phyloP scores from a whole-genome alignment of 2,888 invertebrate species.

The Ischnus inquisitorius region DNA sequence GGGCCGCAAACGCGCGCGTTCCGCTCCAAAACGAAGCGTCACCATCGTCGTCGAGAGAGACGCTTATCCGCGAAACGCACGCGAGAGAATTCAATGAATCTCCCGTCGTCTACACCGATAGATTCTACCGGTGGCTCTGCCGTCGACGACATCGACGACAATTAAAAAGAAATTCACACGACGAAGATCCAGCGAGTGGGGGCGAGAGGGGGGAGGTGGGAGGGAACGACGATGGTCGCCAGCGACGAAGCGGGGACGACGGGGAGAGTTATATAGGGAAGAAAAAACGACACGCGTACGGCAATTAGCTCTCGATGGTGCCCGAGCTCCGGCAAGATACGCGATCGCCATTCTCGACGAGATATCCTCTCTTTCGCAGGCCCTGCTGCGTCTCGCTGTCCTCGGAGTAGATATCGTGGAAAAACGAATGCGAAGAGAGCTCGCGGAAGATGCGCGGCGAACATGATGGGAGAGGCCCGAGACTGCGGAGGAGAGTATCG shows the following conservation, averaged over 20 bases:
- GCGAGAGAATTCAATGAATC: conserved; percentile 38
- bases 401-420: conserved; percentile 1
- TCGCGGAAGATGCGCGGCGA: neutral
- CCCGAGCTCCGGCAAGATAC: conserved; percentile 61
- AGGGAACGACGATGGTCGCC: neutral
- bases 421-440: neutral
- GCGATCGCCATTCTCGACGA: conserved; percentile 68
- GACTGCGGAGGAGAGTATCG: neutral
- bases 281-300: conserved; percentile 68
- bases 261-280: conserved; percentile 27
- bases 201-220: neutral
- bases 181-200: conserved; percentile 12
- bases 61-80: conserved; percentile 40
- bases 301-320: conserved; percentile 65
- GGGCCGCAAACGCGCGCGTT: conserved; percentile 14
- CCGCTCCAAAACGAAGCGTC: neutral
- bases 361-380: conserved; percentile 56
- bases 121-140: neutral
- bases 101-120: conserved; percentile 17
- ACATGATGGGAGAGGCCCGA: neutral
- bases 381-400: conserved; percentile 20
- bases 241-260: neutral
- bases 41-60: neutral
- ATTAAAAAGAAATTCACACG: conserved; percentile 64
- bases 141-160: conserved; percentile 43